These are phyloP conservation scores for Cheilinus undulatus DNA, from an alignment of 2,113 vertebrate genomes.

Conservation along the genomic window DNA sequence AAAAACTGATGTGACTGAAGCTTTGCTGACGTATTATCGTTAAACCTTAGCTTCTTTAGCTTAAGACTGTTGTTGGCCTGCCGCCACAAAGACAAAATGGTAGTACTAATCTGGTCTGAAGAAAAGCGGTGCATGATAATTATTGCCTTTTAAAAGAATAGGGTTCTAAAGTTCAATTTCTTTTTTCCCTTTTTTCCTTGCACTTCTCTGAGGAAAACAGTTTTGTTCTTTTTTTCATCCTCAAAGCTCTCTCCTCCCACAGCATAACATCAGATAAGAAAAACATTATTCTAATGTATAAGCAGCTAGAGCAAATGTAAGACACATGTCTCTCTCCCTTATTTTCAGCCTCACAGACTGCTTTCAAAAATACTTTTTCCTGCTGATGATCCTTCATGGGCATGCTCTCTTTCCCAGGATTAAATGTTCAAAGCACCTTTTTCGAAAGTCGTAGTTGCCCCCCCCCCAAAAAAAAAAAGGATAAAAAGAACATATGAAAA, in stretches of 20 bases:
- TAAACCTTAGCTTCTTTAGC: conserved; percentile 16
- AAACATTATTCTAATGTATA: conserved; percentile 35
- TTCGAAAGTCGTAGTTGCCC: too few species aligned
- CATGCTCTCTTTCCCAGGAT: conserved; percentile 13
- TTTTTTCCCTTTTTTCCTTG: conserved; percentile 8
- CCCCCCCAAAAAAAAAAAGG: neutral
- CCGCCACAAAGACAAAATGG: conserved; percentile 9
- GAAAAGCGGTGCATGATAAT: conserved; percentile 55
- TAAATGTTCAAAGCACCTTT: conserved; percentile 7
- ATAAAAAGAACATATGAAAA: neutral
- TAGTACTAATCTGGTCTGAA: conserved; percentile 53
- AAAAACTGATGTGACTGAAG: neutral
- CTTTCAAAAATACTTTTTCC: conserved; percentile 35
- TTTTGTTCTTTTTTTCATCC: conserved; percentile 36
- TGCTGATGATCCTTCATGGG: conserved; percentile 10
- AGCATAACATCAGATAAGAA: conserved; percentile 44
- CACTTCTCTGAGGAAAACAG: conserved; percentile 42
- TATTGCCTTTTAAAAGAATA: conserved; percentile 39
- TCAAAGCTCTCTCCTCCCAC: conserved; percentile 42
- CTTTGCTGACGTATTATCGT: neutral
- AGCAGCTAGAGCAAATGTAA: conserved; percentile 27
- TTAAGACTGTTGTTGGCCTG: too few species aligned
- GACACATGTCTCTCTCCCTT: conserved; percentile 13
- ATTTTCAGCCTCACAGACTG: conserved; percentile 9
- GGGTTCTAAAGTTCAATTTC: conserved; percentile 25